Evolutionary conservation across 2,797 vertebrate genomes (phyloP), one percentile per base, ranked within the genome.

Genomic region (Adelosebastes latens): DNA sequence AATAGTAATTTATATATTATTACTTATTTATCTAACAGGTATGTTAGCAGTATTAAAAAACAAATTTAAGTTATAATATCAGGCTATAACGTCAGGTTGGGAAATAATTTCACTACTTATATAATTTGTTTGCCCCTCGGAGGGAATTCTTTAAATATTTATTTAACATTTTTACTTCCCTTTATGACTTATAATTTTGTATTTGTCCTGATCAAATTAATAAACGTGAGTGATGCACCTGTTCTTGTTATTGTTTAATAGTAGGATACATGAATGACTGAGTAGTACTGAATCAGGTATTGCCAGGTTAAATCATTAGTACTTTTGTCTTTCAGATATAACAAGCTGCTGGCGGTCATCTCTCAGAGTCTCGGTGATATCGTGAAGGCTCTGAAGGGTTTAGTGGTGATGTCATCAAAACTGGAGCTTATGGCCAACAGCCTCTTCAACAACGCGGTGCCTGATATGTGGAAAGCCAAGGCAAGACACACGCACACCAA

Each of bases 351-450:
- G 56, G 82, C 72, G 20, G 95, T 96, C 73, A 96, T 98, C 87
- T 95, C 93, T 34, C 93, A 88, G 81, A 96, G 95, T 4, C 95
- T 99, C 34, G 39, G 83, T 59, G 97, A 99, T 81, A 89, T 98
- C 60, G 92, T 97, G 73, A 98, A 98, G 88, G 98, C 97, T 63
- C 95, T 98, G 69, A 97, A 97, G 83, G 97, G 97, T 85, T 95
- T 97, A 78, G 96, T 97, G 0, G 96, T 98, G 87, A 98, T 99
- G 98, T 99, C 97, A 70, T 97, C 95, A 10, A 94, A 96, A 70
- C 94, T 98, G 83, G 97, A 98, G 93, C 94, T 97, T 27, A 98
- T 98, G 97, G 95, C 97, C 71, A 93, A 83, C 86, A 98, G 96
- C 88, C 91, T 99, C 68, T 98, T 97, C 94, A 97, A 95, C 91